Conservation (phyloP, 2,113 vertebrate species). For the Rattus rattus region DNA sequence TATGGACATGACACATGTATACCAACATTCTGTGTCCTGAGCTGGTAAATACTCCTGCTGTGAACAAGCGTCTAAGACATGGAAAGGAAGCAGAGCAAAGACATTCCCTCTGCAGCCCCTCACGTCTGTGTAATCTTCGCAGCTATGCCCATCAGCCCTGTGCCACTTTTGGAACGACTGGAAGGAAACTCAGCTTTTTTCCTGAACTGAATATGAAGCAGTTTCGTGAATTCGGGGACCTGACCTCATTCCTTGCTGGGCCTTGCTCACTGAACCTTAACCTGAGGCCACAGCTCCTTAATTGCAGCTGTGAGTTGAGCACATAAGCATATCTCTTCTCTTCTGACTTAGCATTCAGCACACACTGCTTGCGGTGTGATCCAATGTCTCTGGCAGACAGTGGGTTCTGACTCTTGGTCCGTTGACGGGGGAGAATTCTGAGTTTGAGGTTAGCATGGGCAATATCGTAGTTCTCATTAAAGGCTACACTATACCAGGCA, state of each 20-base stretch:
- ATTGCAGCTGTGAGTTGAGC: background rate
- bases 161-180: background rate
- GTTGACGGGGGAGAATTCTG: too few relatives aligned
- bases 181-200: background rate
- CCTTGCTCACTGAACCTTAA: background rate
- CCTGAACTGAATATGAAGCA: background rate
- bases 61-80: background rate
- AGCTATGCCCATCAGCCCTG: background rate
- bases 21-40: background rate
- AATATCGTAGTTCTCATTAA: too few relatives aligned
- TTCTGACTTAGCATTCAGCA: background rate
- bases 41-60: background rate
- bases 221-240: background rate
- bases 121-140: background rate
- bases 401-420: background rate
- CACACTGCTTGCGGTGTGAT: background rate
- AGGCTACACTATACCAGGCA: too few relatives aligned
- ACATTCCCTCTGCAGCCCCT: background rate
- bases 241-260: background rate
- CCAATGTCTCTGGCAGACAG: background rate
- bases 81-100: background rate
- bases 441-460: too few relatives aligned
- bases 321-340: background rate
- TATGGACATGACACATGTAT: background rate
- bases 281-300: background rate